phyloP scores from a whole-genome alignment of 2,888 invertebrate species.

The Boloria euphrosyne region DNA sequence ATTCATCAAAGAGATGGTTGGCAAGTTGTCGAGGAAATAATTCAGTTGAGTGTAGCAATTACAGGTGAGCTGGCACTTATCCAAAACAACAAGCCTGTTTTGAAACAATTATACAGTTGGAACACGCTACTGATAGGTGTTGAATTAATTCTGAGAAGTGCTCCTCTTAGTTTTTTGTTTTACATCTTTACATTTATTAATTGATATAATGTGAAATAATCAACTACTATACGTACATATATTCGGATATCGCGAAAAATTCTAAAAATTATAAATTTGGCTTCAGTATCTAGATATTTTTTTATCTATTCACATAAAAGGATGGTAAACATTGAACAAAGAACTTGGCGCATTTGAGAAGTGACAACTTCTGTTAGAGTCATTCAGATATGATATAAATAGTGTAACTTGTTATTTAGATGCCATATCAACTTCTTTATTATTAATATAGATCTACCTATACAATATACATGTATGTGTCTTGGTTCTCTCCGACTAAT shows the following conservation, averaged over 20 bases:
- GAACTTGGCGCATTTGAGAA: neutral
- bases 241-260: too few relatives aligned
- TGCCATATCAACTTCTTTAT: too few relatives aligned
- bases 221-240: neutral
- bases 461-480: too few relatives aligned
- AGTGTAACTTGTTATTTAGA: neutral
- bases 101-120: slow-evolving; percentile 32
- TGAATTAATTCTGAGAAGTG: slow-evolving; percentile 29
- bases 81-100: slow-evolving; percentile 33
- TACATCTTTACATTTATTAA: slow-evolving; percentile 18
- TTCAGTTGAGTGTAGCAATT: slow-evolving; percentile 32
- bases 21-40: slow-evolving; percentile 25
- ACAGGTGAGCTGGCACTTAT: slow-evolving; percentile 34
- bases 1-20: slow-evolving; percentile 19
- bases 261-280: too few relatives aligned
- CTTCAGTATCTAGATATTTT: too few relatives aligned
- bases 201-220: slow-evolving; percentile 1
- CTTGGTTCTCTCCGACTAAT: too few relatives aligned
- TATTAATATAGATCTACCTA: too few relatives aligned
- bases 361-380: neutral
- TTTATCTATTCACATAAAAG: neutral
- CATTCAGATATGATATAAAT: neutral
- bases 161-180: slow-evolving; percentile 24
- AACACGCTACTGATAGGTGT: slow-evolving; percentile 30
- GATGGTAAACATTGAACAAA: slow-evolving; percentile 2